Conservation (phyloP, 37 sponge, comb jelly and placozoan genomes). For the Spongilla lacustris region DNA sequence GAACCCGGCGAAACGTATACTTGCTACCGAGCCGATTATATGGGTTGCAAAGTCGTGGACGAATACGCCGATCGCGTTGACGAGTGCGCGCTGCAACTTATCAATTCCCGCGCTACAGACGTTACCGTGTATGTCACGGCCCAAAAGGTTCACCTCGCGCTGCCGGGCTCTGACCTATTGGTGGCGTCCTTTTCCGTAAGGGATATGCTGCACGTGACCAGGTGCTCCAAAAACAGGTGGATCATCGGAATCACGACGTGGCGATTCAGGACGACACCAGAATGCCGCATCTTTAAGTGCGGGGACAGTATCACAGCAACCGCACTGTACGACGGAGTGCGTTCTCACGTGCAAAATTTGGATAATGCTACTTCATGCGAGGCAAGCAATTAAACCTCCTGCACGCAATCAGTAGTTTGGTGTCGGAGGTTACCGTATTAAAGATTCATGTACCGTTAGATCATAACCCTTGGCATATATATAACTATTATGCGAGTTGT, state of each 20-base stretch:
- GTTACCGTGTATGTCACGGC: slow-evolving; percentile 56
- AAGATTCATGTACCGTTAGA: too few relatives aligned
- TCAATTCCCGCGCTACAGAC: slow-evolving; percentile 21
- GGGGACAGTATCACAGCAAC: slow-evolving; percentile 36
- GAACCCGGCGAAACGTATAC: slow-evolving; percentile 35
- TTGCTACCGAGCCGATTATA: slow-evolving; percentile 39
- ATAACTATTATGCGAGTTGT: too few relatives aligned
- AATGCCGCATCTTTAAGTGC: slow-evolving; percentile 69
- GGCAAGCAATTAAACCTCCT: too few relatives aligned
- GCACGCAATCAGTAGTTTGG: too few relatives aligned
- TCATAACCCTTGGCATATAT: too few relatives aligned
- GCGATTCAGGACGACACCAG: slow-evolving; percentile 31
- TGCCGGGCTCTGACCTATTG: slow-evolving; percentile 25
- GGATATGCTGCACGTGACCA: slow-evolving; percentile 38
- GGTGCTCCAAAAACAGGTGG: slow-evolving; percentile 66
- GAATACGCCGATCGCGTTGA: slow-evolving; percentile 24
- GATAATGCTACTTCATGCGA: slow-evolving; percentile 4
- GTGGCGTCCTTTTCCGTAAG: slow-evolving; percentile 68
- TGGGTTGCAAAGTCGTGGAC: slow-evolving; percentile 58
- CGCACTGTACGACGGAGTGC: slow-evolving; percentile 35
- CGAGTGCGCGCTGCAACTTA: slow-evolving; percentile 34
- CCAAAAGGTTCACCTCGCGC: slow-evolving; percentile 58
- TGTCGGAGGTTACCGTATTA: too few relatives aligned
- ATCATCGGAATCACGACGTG: slow-evolving; percentile 61
- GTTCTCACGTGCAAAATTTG: slow-evolving; percentile 36